phyloP scores from a whole-genome alignment of 2,888 invertebrate genomes.

The Branchinecta sandiegonensis region DNA sequence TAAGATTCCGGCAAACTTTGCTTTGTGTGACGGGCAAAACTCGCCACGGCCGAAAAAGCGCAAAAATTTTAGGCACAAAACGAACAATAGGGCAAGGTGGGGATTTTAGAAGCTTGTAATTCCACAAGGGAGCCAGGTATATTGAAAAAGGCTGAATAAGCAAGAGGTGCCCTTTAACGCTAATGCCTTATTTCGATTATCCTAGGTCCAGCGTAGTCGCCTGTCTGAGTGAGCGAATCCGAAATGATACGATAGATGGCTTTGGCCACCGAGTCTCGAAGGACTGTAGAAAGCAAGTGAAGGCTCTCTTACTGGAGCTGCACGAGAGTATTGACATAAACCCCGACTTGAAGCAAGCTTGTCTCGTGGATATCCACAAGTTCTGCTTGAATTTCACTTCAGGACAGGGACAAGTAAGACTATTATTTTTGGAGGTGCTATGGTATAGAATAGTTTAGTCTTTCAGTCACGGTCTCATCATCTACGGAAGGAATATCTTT shows the following conservation, averaged over 20 bases:
- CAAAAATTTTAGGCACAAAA: too few species aligned
- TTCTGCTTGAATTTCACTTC: conserved; percentile 33
- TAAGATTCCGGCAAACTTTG: too few species aligned
- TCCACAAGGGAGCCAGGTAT: too few species aligned
- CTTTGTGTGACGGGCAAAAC: too few species aligned
- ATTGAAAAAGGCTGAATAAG: too few species aligned
- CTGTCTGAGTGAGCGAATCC: conserved; percentile 76
- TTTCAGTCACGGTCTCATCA: too few species aligned
- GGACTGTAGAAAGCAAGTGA: conserved; percentile 77
- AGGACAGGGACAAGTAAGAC: conserved; percentile 34
- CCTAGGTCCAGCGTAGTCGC: conserved; percentile 51
- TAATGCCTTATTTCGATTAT: neutral
- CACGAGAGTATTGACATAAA: conserved; percentile 76
- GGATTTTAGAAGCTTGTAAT: too few species aligned
- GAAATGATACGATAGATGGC: conserved; percentile 67
- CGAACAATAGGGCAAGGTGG: too few species aligned
- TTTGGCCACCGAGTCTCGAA: conserved; percentile 55
- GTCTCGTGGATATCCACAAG: conserved; percentile 33
- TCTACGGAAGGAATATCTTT: too few species aligned
- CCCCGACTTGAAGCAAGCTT: conserved; percentile 40
- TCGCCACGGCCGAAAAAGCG: too few species aligned
- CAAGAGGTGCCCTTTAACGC: too few species aligned
- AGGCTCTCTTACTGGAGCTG: conserved; percentile 78
- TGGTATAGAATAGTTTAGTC: conserved; percentile 24
- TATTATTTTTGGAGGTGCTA: conserved; percentile 28